Evolutionary conservation across 2,888 invertebrate genomes (phyloP).

Genomic region (Gastracanthus pulcherrimus): DNA sequence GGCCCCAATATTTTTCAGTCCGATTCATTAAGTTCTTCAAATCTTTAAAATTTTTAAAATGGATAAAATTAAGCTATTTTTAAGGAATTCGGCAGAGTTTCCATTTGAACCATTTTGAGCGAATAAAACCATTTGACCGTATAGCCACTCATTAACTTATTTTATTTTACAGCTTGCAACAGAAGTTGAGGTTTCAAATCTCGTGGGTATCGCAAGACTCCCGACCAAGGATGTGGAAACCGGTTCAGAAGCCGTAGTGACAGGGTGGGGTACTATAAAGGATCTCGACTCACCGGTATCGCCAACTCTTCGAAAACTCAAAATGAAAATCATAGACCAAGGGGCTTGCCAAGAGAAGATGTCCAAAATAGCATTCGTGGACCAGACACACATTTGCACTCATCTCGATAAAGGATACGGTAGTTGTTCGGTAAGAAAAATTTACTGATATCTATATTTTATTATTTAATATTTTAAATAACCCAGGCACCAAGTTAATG

Average conservation of each 20-base stretch:
- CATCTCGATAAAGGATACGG: not conserved
- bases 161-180: conserved; percentile 46
- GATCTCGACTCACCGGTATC: not conserved
- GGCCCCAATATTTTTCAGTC: too few relatives aligned
- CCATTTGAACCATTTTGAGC: too few relatives aligned
- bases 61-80: too few relatives aligned
- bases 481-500: too few relatives aligned
- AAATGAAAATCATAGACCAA: conserved; percentile 16
- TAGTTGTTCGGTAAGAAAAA: not conserved
- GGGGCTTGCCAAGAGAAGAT: not conserved
- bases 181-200: conserved; percentile 1
- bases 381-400: not conserved
- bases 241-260: conserved; percentile 11
- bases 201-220: not conserved
- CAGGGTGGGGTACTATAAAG: conserved; percentile 46
- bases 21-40: too few relatives aligned
- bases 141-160: too few relatives aligned
- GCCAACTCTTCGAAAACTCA: conserved; percentile 26
- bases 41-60: too few relatives aligned
- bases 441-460: not conserved
- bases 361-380: not conserved
- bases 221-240: not conserved
- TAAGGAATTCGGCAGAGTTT: too few relatives aligned
- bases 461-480: not conserved
- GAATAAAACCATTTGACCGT: too few relatives aligned